phyloP scores from a whole-genome alignment of 2,797 vertebrate genomes.

The Sciaenops ocellatus region DNA sequence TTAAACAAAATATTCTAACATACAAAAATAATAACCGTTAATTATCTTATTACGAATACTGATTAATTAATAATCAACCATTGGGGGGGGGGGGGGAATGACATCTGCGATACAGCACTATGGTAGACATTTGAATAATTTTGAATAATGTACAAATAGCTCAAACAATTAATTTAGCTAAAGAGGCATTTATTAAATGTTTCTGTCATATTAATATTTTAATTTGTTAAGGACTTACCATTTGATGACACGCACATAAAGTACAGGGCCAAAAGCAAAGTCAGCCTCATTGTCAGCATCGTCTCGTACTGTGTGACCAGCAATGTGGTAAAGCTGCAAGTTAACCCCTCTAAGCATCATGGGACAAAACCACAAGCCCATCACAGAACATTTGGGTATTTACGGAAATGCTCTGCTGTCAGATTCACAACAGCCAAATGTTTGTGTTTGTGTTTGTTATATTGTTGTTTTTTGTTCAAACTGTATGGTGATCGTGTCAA shows the following conservation, averaged over 20 bases:
- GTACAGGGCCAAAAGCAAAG: slow-evolving; percentile 41
- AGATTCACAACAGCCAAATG: not conserved
- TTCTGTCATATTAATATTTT: not conserved
- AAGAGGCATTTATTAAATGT: not conserved
- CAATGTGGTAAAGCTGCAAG: rapidly evolving
- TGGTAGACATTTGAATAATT: not conserved
- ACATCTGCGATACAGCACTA: not conserved
- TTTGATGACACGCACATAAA: slow-evolving; percentile 38
- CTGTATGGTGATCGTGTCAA: not conserved
- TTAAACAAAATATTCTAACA: not conserved
- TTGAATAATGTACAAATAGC: not conserved
- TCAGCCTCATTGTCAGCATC: slow-evolving; percentile 34
- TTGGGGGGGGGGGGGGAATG: not conserved
- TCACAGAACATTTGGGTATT: too few species aligned
- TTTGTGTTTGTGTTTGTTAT: not conserved
- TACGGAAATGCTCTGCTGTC: not conserved
- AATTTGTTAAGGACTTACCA: slow-evolving; percentile 51
- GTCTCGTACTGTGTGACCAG: not conserved
- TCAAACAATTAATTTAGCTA: not conserved
- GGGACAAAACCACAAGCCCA: slow-evolving; percentile 64
- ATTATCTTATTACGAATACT: not conserved
- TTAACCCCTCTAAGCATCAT: slow-evolving; percentile 36
- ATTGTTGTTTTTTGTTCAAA: not conserved
- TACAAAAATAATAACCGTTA: not conserved
- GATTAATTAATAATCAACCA: not conserved